Conservation (phyloP, 2,888 invertebrate genomes). For the Patella caerulea region DNA sequence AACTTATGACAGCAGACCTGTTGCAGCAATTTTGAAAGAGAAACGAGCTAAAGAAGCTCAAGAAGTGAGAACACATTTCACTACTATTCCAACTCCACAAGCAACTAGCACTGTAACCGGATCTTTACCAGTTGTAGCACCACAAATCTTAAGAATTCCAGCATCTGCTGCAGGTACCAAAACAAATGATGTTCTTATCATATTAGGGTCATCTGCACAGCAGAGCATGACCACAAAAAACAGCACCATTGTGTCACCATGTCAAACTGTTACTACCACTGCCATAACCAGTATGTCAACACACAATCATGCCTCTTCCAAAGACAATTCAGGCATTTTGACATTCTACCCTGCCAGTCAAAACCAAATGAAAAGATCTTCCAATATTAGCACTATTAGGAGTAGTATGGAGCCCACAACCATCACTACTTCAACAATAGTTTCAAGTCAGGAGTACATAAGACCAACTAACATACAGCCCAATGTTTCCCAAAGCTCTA, state of each 20-base stretch:
- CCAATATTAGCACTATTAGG: not conserved
- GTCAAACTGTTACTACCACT: not conserved
- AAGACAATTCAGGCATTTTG: not conserved
- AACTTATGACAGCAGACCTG: slow-evolving; percentile 53
- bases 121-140: slow-evolving; percentile 25
- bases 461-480: not conserved
- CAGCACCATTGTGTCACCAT: not conserved
- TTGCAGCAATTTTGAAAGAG: slow-evolving; percentile 61
- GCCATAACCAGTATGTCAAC: not conserved
- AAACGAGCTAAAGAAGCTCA: slow-evolving; percentile 61
- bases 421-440: not conserved
- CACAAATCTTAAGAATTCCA: slow-evolving; percentile 38
- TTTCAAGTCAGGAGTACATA: not conserved
- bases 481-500: not conserved
- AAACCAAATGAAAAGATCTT: not conserved
- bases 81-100: slow-evolving; percentile 21
- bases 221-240: not conserved
- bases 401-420: not conserved
- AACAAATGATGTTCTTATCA: slow-evolving; percentile 24
- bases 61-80: slow-evolving; percentile 50
- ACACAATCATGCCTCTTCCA: not conserved
- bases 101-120: slow-evolving; percentile 13
- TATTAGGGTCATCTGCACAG: slow-evolving; percentile 23
- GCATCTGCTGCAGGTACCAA: slow-evolving; percentile 20
- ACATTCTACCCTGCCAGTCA: not conserved